Conservation (phyloP, 2,797 vertebrate species). For the Sphenodon punctatus region DNA sequence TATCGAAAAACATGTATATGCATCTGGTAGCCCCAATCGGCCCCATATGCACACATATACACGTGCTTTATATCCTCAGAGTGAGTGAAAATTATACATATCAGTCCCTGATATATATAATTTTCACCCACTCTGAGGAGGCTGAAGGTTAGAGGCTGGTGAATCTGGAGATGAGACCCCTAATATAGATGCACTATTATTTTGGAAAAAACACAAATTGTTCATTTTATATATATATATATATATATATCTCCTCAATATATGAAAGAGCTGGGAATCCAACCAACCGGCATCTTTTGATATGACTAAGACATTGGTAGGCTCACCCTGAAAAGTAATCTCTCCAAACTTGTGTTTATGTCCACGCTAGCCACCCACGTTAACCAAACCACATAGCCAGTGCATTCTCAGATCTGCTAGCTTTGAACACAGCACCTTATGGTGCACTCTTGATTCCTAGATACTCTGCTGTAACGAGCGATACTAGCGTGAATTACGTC, state of each 20-base stretch:
- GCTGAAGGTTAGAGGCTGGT: too few relatives aligned
- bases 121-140: too few relatives aligned
- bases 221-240: too few relatives aligned
- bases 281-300: slow-evolving; percentile 33
- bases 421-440: slow-evolving; percentile 21
- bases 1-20: too few relatives aligned
- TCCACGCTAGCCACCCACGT: slow-evolving; percentile 58
- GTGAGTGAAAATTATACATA: too few relatives aligned
- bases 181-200: too few relatives aligned
- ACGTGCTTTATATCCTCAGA: too few relatives aligned
- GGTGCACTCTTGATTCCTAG: slow-evolving; percentile 23
- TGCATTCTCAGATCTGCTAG: slow-evolving; percentile 38
- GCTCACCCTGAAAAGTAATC: slow-evolving; percentile 42
- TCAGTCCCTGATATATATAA: too few relatives aligned
- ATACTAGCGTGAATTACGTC: neutral
- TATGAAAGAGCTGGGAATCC: slow-evolving; percentile 52
- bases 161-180: too few relatives aligned
- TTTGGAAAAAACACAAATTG: too few relatives aligned
- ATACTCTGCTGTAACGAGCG: neutral
- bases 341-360: slow-evolving; percentile 63
- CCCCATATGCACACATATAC: too few relatives aligned
- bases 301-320: slow-evolving; percentile 62
- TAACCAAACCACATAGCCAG: slow-evolving; percentile 51
- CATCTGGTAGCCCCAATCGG: too few relatives aligned
- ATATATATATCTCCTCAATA: neutral